phyloP scores from a whole-genome alignment of 2,888 invertebrate genomes.

The Acleris cristana region DNA sequence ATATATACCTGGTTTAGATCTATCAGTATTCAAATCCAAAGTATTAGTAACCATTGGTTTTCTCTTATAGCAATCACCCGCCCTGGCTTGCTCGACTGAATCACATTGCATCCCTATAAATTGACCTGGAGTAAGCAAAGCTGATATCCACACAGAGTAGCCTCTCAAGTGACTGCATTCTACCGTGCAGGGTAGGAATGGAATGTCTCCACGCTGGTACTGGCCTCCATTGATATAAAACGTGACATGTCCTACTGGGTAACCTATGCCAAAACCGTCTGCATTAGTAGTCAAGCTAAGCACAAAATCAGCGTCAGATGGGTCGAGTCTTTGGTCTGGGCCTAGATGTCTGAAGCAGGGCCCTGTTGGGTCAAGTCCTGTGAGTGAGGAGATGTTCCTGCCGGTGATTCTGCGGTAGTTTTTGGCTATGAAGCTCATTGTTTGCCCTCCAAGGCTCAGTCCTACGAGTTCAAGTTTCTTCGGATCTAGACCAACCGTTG shows the following conservation, averaged over 20 bases:
- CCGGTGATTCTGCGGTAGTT: conserved; percentile 43
- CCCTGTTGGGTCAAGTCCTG: conserved; percentile 46
- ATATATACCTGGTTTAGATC: conserved; percentile 52
- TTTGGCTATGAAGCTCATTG: conserved; percentile 46
- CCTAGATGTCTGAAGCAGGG: conserved; percentile 46
- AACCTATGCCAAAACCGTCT: conserved; percentile 44
- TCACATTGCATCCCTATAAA: conserved; percentile 60
- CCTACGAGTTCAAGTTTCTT: conserved; percentile 43
- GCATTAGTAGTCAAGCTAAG: conserved; percentile 43
- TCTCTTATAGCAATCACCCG: conserved; percentile 53
- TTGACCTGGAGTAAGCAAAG: conserved; percentile 50
- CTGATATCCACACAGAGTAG: conserved; percentile 54
- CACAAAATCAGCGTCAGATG: conserved; percentile 46
- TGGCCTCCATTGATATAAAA: conserved; percentile 55
- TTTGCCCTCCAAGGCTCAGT: conserved; percentile 46
- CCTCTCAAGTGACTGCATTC: conserved; percentile 59
- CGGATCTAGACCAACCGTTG: conserved; percentile 41
- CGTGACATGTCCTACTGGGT: conserved; percentile 45
- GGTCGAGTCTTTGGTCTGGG: conserved; percentile 42
- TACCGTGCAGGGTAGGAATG: conserved; percentile 52
- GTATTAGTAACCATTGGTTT: conserved; percentile 52
- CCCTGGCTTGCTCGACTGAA: conserved; percentile 57
- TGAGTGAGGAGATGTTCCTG: conserved; percentile 39
- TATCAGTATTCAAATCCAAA: conserved; percentile 51
- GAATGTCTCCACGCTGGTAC: conserved; percentile 55